phyloP scores from a whole-genome alignment of 2,113 vertebrate species.

The Tricholaema leucomelas region DNA sequence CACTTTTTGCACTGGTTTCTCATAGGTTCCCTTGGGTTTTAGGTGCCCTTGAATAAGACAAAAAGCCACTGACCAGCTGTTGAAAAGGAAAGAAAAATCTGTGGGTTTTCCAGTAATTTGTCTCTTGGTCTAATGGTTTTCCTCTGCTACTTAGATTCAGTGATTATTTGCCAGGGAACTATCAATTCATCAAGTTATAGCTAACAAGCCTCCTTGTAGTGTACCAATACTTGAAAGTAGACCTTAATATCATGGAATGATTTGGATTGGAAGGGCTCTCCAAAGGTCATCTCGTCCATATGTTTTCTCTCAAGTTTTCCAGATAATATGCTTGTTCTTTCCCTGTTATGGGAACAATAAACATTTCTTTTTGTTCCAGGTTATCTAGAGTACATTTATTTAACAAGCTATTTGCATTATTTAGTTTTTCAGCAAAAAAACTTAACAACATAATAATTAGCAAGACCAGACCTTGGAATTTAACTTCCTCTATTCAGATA shows the following conservation, averaged over 20 bases:
- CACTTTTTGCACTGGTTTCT: neutral
- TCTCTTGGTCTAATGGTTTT: neutral
- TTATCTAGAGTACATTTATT: neutral
- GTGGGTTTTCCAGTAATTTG: neutral
- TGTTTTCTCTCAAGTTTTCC: neutral
- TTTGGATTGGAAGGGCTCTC: no score
- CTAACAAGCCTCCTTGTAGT: neutral
- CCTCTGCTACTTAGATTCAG: neutral
- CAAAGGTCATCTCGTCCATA: no score
- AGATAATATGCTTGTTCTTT: neutral
- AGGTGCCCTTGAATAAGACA: neutral
- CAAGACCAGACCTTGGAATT: neutral
- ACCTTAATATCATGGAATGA: neutral
- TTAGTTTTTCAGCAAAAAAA: neutral
- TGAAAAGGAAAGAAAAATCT: neutral
- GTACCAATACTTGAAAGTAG: neutral
- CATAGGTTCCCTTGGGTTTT: neutral
- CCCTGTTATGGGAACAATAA: neutral
- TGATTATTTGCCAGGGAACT: neutral
- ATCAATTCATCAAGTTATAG: neutral
- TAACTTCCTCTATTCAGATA: neutral
- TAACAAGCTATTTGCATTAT: neutral
- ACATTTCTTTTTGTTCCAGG: neutral
- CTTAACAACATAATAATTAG: neutral
- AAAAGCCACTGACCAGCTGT: neutral